Conservation (phyloP, 2,113 vertebrate species). For the Anseranas semipalmata region DNA sequence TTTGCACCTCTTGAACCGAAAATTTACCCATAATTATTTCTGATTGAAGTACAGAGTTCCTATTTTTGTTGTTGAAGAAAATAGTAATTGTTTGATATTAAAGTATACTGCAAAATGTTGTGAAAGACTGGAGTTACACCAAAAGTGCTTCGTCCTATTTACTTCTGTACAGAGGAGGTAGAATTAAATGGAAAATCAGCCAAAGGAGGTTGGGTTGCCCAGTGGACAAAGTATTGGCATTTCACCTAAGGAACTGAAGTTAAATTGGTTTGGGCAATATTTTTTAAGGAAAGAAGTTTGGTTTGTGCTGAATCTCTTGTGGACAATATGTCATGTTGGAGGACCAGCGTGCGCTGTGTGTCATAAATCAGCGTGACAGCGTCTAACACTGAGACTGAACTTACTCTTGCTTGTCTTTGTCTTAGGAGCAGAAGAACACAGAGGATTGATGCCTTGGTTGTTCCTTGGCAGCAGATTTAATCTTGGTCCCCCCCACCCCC, state of each 20-base stretch:
- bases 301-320: background rate
- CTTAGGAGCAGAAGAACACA: slow-evolving; percentile 28
- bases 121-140: background rate
- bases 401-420: slow-evolving; percentile 53
- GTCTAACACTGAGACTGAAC: slow-evolving; percentile 36
- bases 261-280: slow-evolving; percentile 18
- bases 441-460: slow-evolving; percentile 41
- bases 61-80: background rate
- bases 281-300: slow-evolving; percentile 6
- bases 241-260: slow-evolving; percentile 30
- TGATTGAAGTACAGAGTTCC: background rate
- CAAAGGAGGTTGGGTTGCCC: background rate
- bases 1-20: background rate
- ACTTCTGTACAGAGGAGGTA: background rate
- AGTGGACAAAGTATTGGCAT: background rate
- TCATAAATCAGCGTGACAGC: slow-evolving; percentile 49
- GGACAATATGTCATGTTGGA: slow-evolving; percentile 17
- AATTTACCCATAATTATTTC: background rate
- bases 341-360: background rate
- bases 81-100: background rate
- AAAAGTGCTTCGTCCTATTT: background rate
- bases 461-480: slow-evolving; percentile 31
- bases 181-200: background rate
- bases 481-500: background rate
- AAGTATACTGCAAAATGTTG: background rate